Percentiles rank a stretch among this genome's conserved stretches.
Conservation (phyloP, 2,888 invertebrate genomes). For the Salpingus planirostris region DNA sequence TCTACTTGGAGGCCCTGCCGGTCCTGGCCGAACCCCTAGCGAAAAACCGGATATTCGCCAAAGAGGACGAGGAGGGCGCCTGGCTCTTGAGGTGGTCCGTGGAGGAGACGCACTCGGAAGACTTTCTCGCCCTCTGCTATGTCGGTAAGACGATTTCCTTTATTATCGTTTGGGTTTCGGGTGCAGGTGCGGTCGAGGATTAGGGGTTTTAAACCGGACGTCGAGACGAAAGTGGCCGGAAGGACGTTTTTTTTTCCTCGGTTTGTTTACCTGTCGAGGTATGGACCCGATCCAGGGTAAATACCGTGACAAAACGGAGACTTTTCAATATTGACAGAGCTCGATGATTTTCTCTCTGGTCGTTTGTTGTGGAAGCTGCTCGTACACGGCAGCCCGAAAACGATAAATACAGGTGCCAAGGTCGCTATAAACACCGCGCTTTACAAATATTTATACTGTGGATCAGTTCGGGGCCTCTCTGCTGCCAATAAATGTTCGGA, state of each 20-base stretch:
- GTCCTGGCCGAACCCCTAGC: conserved; percentile 2
- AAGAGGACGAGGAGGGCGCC: conserved; percentile 38
- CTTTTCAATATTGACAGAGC: conserved; percentile 7
- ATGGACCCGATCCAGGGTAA: no score
- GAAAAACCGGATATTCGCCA: conserved; percentile 38
- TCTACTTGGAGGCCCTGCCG: not conserved
- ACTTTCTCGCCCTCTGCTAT: conserved; percentile 49
- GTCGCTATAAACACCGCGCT: no score
- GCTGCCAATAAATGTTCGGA: no score
- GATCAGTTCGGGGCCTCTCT: no score
- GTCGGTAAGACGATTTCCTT: conserved; percentile 51
- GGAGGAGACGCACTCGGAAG: conserved; percentile 39
- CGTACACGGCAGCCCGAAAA: conserved; percentile 8
- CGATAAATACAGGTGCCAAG: conserved; percentile 16
- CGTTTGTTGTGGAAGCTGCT: no score
- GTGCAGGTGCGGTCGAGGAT: no score
- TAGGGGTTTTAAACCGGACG: not conserved
- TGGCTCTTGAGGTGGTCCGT: conserved; percentile 44
- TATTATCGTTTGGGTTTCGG: no score
- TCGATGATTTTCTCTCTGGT: no score
- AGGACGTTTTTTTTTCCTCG: not conserved
- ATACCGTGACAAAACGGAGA: not conserved
- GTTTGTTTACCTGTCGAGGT: not conserved
- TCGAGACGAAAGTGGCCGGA: not conserved
- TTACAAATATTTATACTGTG: not conserved